Evolutionary conservation across 2,888 invertebrate species (phyloP).

Genomic region (Orgyia antiqua): DNA sequence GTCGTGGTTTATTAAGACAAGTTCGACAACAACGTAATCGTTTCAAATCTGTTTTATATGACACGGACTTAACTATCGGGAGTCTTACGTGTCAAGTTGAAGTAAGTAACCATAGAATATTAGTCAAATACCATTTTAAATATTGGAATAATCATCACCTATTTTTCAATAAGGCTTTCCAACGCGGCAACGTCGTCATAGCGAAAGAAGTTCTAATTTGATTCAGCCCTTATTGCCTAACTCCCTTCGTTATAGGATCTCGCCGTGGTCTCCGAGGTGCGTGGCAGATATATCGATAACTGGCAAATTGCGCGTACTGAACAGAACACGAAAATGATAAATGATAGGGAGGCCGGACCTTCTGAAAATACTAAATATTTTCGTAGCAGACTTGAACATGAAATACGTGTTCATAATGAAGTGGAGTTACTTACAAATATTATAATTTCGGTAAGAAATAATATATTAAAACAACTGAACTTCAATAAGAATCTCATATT

Average conservation of each 20-base stretch:
- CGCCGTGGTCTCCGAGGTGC: constrained; percentile 29
- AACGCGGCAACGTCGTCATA: too few species aligned
- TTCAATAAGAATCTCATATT: too few species aligned
- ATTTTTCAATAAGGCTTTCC: too few species aligned
- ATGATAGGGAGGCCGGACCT: constrained; percentile 32
- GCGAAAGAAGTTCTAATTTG: too few species aligned
- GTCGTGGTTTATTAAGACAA: constrained; percentile 41
- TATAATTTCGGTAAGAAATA: constrained; percentile 43
- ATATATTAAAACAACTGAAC: too few species aligned
- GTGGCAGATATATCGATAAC: constrained; percentile 46
- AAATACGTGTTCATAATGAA: constrained; percentile 58
- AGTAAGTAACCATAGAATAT: too few species aligned
- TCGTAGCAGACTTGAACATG: constrained; percentile 46
- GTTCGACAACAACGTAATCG: constrained; percentile 50
- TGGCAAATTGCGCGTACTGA: constrained; percentile 62
- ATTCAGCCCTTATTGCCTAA: too few species aligned
- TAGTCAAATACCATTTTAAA: too few species aligned
- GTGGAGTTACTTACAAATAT: constrained; percentile 57
- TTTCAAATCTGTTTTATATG: constrained; percentile 46
- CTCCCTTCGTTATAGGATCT: constrained; percentile 23
- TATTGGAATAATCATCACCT: too few species aligned
- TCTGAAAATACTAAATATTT: constrained; percentile 36
- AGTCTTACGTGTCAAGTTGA: constrained; percentile 41
- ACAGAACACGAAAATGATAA: constrained; percentile 44
- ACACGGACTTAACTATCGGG: constrained; percentile 43